Percentiles rank a stretch among this genome's conserved stretches.
phyloP scores from a whole-genome alignment of 92 coral and sea anemone genomes.

The Umimayanthus chanpuru region DNA sequence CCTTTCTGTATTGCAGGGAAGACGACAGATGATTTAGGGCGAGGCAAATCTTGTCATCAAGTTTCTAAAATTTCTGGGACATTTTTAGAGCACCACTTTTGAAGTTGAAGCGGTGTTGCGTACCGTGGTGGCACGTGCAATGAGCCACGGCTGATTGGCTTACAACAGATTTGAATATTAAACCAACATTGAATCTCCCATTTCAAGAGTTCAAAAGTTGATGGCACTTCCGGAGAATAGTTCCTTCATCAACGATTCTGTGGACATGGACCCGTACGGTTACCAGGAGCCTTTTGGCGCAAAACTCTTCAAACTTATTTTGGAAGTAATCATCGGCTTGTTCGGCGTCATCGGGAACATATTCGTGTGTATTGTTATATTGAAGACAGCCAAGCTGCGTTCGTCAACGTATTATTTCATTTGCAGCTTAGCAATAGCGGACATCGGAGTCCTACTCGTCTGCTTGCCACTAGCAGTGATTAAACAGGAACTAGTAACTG shows the following conservation, averaged over 20 bases:
- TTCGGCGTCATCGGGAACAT: constrained; percentile 36
- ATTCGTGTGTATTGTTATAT: constrained; percentile 32
- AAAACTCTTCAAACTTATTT: constrained; percentile 17
- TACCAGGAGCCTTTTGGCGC: constrained; percentile 34
- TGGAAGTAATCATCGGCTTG: constrained; percentile 9
- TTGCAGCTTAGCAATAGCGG: constrained; percentile 34
- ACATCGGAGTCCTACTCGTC: constrained; percentile 17
- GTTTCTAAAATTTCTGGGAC: neutral
- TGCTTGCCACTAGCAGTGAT: constrained; percentile 30
- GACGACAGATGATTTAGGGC: neutral
- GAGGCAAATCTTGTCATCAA: neutral
- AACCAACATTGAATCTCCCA: neutral
- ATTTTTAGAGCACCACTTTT: neutral
- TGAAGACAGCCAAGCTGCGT: constrained; percentile 30
- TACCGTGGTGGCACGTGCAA: neutral
- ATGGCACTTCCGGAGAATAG: neutral
- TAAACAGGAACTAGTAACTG: neutral
- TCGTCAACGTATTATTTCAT: constrained; percentile 34
- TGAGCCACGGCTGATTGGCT: neutral
- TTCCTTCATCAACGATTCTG: neutral
- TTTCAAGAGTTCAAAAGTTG: neutral
- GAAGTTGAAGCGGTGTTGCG: neutral
- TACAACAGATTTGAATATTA: neutral
- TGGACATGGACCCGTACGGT: constrained; percentile 1
- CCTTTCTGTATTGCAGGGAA: neutral